Percentiles rank a stretch among this genome's conserved stretches.
phyloP scores from a whole-genome alignment of 2,888 invertebrate genomes.

The Nemapogon koenigi region DNA sequence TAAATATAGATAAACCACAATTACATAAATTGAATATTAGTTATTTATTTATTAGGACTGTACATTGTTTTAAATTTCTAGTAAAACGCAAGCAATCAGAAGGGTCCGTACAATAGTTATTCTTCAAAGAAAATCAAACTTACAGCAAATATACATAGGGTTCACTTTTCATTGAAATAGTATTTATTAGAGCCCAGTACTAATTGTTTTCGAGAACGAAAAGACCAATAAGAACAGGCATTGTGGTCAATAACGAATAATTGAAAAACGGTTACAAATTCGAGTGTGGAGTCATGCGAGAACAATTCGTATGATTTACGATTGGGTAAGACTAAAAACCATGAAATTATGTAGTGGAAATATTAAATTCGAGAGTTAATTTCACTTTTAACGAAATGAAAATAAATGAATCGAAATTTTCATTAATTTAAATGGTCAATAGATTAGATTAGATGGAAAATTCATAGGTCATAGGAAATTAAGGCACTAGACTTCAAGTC shows the following conservation, averaged over 20 bases:
- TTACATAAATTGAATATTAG: no score
- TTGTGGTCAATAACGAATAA: conserved; percentile 60
- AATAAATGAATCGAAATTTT: no score
- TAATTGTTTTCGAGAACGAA: conserved; percentile 48
- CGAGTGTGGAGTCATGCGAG: conserved; percentile 48
- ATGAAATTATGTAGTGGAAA: background rate
- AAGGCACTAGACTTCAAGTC: no score
- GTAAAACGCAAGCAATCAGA: no score
- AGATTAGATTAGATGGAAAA: no score
- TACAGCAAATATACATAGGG: background rate
- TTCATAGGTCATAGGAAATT: no score
- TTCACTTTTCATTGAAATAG: conserved; percentile 21
- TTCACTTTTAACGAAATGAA: conserved; percentile 1
- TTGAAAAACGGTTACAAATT: conserved; percentile 60
- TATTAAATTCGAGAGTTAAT: background rate
- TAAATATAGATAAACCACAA: no score
- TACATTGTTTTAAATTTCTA: no score
- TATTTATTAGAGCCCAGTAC: conserved; percentile 24
- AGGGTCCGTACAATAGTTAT: background rate
- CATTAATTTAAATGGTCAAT: no score
- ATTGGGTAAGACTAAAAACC: conserved; percentile 31
- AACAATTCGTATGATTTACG: conserved; percentile 49
- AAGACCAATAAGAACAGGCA: conserved; percentile 48
- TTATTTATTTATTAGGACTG: no score
- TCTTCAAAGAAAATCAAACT: background rate